A percentile compares a stretch with the other conserved stretches of the same genome.
Conservation (phyloP, 1,140 invertebrate species). For the Tenebrio molitor region DNA sequence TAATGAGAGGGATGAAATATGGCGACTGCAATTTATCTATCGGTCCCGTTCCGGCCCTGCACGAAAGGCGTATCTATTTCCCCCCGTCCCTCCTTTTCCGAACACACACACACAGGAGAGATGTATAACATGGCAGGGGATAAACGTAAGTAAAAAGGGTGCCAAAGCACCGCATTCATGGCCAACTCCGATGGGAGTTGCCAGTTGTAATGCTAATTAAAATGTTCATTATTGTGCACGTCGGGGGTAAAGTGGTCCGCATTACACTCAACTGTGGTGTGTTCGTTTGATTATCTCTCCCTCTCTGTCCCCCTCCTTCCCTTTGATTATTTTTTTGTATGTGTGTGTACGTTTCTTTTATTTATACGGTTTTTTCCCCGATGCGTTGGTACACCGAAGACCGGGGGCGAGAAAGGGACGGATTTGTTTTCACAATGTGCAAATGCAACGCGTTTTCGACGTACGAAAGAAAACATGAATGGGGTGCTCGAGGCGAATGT, state of each 20-base stretch:
- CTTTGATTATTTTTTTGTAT: not conserved
- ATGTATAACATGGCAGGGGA: constrained; percentile 36
- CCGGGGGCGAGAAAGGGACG: not conserved
- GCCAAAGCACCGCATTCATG: constrained; percentile 45
- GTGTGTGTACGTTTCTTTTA: too few species aligned
- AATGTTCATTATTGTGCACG: constrained; percentile 43
- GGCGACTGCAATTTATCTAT: too few species aligned
- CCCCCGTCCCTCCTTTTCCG: constrained; percentile 24
- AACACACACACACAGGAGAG: too few species aligned
- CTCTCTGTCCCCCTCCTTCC: constrained; percentile 13
- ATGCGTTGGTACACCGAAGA: not conserved
- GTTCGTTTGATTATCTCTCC: constrained; percentile 8
- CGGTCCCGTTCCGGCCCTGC: constrained; percentile 13
- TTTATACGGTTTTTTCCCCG: too few species aligned
- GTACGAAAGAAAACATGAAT: constrained; percentile 1
- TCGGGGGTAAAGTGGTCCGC: constrained; percentile 30
- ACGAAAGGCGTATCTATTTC: constrained; percentile 30
- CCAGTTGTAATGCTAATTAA: constrained; percentile 50
- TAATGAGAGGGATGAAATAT: too few species aligned
- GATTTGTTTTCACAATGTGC: constrained; percentile 24
- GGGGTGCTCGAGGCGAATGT: not conserved
- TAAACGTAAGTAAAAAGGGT: constrained; percentile 46
- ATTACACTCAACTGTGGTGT: not conserved
- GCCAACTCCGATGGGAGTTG: constrained; percentile 45
- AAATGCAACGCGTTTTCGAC: constrained; percentile 1